Conservation (phyloP, 30 jellyfish, hydroid and myxozoan species). For the Pelagia noctiluca region DNA sequence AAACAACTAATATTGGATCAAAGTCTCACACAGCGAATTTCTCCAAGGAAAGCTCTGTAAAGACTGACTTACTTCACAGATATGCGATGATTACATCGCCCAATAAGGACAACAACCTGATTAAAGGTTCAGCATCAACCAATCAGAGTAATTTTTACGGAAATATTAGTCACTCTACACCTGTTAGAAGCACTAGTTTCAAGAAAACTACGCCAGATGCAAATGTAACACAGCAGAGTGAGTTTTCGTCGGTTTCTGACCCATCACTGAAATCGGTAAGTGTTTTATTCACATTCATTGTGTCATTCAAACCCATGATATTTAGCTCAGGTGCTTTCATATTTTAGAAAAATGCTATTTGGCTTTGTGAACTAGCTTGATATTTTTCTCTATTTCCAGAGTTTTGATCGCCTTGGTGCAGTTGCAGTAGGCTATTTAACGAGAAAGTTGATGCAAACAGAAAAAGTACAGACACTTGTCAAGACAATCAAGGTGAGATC, state of each 20-base stretch:
- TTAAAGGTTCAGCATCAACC: neutral
- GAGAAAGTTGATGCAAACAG: conserved; percentile 54
- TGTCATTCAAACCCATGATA: neutral
- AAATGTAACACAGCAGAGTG: neutral
- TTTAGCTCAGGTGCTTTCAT: neutral
- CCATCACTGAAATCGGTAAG: neutral
- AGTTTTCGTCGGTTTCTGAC: neutral
- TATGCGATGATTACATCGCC: neutral
- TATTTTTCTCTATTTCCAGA: neutral
- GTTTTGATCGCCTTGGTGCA: conserved; percentile 50
- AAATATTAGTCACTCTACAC: conserved; percentile 35
- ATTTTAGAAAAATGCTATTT: neutral
- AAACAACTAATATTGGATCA: neutral
- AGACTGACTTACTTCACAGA: neutral
- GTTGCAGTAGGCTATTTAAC: conserved; percentile 50
- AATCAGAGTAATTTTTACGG: neutral
- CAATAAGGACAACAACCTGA: neutral
- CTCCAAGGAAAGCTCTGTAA: neutral
- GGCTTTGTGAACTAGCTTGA: neutral
- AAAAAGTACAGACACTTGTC: conserved; percentile 55
- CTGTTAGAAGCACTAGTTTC: neutral
- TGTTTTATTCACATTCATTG: neutral
- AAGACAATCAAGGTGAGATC: conserved; percentile 43
- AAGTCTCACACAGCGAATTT: neutral
- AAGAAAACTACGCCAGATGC: neutral